Evolutionary conservation across 2,888 invertebrate genomes (phyloP).

Genomic region (Rhaphigaster nebulosa): DNA sequence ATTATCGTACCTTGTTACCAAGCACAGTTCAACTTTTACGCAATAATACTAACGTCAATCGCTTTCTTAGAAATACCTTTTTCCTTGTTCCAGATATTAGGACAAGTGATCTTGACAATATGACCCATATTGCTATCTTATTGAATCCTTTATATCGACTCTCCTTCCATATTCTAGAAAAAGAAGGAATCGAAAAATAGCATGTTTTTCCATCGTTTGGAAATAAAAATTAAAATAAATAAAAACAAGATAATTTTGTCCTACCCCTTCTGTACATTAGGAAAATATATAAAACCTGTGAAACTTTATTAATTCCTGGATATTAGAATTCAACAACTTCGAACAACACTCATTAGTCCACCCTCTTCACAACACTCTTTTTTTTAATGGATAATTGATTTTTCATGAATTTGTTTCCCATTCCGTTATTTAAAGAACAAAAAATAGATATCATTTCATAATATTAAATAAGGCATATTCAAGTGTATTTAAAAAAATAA

Average conservation of each 20-base stretch:
- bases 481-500: not conserved
- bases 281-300: not conserved
- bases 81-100: not conserved
- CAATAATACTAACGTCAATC: constrained; percentile 33
- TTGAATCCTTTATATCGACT: no score
- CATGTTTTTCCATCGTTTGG: no score
- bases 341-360: not conserved
- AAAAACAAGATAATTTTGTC: not conserved
- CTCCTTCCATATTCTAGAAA: no score
- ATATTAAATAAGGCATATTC: not conserved
- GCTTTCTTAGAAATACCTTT: not conserved
- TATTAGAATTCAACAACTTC: not conserved
- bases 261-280: not conserved
- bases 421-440: not conserved
- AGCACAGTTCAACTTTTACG: not conserved
- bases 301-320: not conserved
- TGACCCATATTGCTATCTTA: no score
- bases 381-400: not conserved
- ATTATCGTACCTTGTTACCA: not conserved
- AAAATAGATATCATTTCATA: not conserved
- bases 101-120: no score
- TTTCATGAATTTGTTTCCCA: not conserved
- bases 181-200: no score
- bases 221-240: no score
- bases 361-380: not conserved